Evolutionary conservation across 53 echinoderm and acorn worm genomes (phyloP), one percentile per base, ranked within the genome.

Genomic region (Astropecten irregularis): DNA sequence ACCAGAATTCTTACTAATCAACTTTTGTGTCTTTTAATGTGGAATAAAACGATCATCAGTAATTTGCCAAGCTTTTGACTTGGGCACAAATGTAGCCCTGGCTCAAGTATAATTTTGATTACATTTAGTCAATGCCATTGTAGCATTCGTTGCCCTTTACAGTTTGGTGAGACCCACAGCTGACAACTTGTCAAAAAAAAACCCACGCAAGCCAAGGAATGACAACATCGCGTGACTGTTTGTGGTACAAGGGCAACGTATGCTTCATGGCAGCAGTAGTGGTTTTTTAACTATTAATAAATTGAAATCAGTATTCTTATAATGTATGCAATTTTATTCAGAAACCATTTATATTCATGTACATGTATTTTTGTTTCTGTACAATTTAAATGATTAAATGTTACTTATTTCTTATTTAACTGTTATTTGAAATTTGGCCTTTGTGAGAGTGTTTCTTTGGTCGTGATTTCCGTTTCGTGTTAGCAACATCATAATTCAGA

Each of bases 321-420:
- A 79, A 79, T 79, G 79, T 79, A 79, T 79, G 79, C 79, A 79
- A 79, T 79, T 79, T 79, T 79, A 79, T 79, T 79, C 79, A 79
- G 79, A 79, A 79, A 79, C 62, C 79, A 79, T 79, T 79, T 79
- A 79, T 79, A 79, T 79, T 79, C 79, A 79, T 79, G 79, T 79
- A 79, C 79, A 79, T 79, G 79, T 79, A 79, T 79, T 79, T 79
- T 79, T 79, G 79, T 79, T 79, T 79, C 79, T 79, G 79, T 79
- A 79, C 79, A 79, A 79, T 79, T 79, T 79, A 61, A 79, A 79
- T 79, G 79, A 79, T 79, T 79, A 79, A 79, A 79, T 79, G 79
- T 79, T 79, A 79, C 79, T 79, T 79, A 79, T 79, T 62, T 79
- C 79, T 79, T 79, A 79, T 79, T 79, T 79, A 79, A 79, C 79